These are phyloP conservation scores for Lates japonicus DNA, from an alignment of 2,797 vertebrate species.

Conservation along the genomic window DNA sequence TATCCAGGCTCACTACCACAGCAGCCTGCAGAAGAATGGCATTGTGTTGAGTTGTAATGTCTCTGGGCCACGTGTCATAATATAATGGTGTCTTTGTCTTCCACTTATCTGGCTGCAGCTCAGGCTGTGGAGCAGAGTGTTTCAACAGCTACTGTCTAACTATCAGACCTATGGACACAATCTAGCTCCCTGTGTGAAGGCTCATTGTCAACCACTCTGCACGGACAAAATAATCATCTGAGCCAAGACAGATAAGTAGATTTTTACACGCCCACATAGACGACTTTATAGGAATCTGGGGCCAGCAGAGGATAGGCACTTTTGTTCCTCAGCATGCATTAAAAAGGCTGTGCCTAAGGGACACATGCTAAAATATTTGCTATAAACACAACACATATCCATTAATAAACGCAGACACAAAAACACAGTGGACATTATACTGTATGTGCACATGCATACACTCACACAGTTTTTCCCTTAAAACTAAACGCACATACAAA, in stretches of 20 bases:
- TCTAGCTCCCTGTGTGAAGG: conserved; percentile 65
- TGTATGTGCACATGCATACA: conserved; percentile 2
- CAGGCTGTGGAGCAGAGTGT: conserved; percentile 60
- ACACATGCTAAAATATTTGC: conserved; percentile 22
- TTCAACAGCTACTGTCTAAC: conserved; percentile 76
- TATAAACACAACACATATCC: conserved; percentile 5
- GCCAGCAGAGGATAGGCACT: conserved; percentile 35
- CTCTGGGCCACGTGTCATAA: conserved; percentile 71
- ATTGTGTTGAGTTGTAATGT: conserved; percentile 75
- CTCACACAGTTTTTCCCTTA: background rate
- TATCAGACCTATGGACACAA: conserved; percentile 76
- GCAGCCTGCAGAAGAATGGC: conserved; percentile 54
- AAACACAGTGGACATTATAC: background rate
- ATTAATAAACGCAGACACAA: background rate
- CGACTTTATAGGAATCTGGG: conserved; percentile 46
- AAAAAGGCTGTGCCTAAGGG: conserved; percentile 8
- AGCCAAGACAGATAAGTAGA: conserved; percentile 69
- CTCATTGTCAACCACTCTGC: conserved; percentile 68
- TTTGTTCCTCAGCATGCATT: conserved; percentile 31
- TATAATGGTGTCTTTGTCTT: conserved; percentile 82
- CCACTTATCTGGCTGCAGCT: conserved; percentile 77
- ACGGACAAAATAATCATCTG: conserved; percentile 71
- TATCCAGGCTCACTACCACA: conserved; percentile 51
- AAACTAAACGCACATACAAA: conserved; percentile 14
- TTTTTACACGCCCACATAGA: conserved; percentile 63